These are phyloP conservation scores for Chionomys nivalis DNA, from an alignment of 2,113 vertebrate genomes.

Conservation along the genomic window DNA sequence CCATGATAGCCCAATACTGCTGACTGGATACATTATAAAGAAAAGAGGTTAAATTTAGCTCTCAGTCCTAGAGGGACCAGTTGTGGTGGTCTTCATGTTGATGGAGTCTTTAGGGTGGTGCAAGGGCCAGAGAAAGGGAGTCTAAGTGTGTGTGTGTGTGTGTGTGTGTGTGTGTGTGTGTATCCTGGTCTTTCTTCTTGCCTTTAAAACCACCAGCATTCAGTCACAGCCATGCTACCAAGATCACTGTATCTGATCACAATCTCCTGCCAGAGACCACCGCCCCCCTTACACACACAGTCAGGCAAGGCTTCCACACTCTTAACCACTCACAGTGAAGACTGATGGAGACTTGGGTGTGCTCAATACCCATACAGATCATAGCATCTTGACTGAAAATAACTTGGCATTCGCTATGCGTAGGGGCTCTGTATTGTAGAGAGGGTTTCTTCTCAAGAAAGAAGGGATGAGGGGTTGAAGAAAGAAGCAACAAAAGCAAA, in stretches of 20 bases:
- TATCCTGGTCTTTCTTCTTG: background rate
- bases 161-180: no score
- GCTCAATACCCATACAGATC: background rate
- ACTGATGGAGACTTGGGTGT: background rate
- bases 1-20: background rate
- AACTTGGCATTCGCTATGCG: background rate
- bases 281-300: background rate
- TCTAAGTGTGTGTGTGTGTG: no score
- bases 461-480: background rate
- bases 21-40: background rate
- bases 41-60: background rate
- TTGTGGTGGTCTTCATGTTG: background rate
- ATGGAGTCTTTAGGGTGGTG: background rate
- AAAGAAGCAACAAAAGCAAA: background rate
- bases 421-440: background rate
- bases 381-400: background rate
- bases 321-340: background rate
- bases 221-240: no score
- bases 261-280: background rate
- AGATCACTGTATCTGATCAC: background rate
- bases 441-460: background rate
- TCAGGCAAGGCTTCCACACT: no score
- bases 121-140: background rate
- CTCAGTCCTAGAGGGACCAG: background rate
- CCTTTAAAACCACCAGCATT: background rate